These are phyloP conservation scores for Cephalopterus ornatus DNA, from an alignment of 2,113 vertebrate species.

Conservation along the genomic window DNA sequence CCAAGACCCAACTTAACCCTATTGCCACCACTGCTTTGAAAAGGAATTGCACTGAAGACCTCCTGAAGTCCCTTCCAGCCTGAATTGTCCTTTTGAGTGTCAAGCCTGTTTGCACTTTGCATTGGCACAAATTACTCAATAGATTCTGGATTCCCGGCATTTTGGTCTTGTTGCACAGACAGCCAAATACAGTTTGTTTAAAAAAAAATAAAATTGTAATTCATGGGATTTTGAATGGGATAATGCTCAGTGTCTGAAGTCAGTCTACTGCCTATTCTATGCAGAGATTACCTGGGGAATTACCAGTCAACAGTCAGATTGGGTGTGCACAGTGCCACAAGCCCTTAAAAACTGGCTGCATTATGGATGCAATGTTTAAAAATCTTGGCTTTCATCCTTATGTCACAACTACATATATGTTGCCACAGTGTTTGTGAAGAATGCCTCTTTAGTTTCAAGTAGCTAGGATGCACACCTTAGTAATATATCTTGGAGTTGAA, in stretches of 20 bases:
- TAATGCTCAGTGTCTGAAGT: background rate
- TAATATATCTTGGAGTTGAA: background rate
- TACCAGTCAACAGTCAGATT: too few relatives aligned
- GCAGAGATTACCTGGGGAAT: background rate
- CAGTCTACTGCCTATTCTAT: background rate
- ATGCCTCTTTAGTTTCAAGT: background rate
- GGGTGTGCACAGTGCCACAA: background rate
- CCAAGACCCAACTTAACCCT: background rate
- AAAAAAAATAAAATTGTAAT: background rate
- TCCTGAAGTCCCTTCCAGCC: background rate
- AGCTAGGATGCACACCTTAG: background rate
- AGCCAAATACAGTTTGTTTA: rapidly evolving
- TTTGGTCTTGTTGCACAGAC: background rate
- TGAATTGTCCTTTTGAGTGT: background rate
- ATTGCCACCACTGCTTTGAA: background rate
- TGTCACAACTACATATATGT: background rate
- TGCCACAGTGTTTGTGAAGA: background rate
- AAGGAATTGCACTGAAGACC: background rate
- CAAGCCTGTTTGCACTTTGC: background rate
- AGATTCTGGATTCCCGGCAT: background rate
- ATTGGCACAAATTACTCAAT: background rate
- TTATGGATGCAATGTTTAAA: background rate
- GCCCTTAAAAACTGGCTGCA: background rate
- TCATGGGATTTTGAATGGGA: background rate
- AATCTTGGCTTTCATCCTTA: background rate